Evolutionary conservation across 64 coral and sea anemone genomes (phyloP).

Genomic region (Astreopora myriophthalma): DNA sequence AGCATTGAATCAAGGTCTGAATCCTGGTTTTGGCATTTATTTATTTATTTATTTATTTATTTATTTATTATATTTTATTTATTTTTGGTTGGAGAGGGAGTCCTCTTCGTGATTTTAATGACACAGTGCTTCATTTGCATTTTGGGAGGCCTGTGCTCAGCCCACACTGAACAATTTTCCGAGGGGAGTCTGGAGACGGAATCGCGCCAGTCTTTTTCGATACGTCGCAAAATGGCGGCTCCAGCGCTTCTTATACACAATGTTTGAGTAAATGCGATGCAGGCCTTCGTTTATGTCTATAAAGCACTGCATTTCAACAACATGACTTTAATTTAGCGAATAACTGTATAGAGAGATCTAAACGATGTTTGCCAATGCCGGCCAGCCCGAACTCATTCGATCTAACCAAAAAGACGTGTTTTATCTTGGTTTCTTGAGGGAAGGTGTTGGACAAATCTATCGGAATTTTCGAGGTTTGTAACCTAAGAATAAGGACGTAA

Average conservation of each 20-base stretch:
- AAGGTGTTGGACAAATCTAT: slow-evolving; percentile 78
- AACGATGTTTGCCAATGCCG: slow-evolving; percentile 70
- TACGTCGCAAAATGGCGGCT: background rate
- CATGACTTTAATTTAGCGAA: background rate
- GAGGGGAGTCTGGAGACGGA: background rate
- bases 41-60: too few relatives aligned
- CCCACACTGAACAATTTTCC: background rate
- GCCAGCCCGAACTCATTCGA: slow-evolving; percentile 90
- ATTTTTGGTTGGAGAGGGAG: too few relatives aligned
- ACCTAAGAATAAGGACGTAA: background rate
- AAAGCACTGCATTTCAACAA: background rate
- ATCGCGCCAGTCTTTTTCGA: background rate
- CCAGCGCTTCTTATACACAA: too few relatives aligned
- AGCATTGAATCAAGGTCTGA: too few relatives aligned
- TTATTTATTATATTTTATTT: too few relatives aligned
- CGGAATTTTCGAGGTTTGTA: slow-evolving; percentile 75
- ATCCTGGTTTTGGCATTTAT: too few relatives aligned
- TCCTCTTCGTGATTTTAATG: too few relatives aligned
- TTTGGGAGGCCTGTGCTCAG: too few relatives aligned
- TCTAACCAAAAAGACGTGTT: slow-evolving; percentile 92
- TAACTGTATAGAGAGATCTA: background rate
- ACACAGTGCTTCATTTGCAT: too few relatives aligned
- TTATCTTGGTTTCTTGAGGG: slow-evolving; percentile 84
- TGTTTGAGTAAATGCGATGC: background rate
- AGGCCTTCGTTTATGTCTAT: too few relatives aligned